These are phyloP conservation scores for Epinephelus cyanopodus DNA, from an alignment of 2,113 vertebrate species.

Conservation along the genomic window DNA sequence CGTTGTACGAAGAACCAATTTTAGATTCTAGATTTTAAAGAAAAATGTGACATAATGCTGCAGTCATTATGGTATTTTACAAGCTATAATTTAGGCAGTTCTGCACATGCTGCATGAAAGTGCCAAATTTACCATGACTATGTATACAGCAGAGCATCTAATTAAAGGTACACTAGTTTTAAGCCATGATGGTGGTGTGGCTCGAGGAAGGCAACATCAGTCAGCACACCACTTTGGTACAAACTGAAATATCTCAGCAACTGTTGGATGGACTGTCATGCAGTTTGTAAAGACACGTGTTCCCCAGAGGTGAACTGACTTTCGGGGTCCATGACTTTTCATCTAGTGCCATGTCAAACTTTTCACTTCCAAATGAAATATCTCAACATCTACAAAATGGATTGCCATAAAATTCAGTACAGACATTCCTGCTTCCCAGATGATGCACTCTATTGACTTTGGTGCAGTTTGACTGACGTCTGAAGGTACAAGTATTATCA, in stretches of 20 bases:
- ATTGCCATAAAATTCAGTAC: not conserved
- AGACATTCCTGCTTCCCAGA: not conserved
- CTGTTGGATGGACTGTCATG: too few relatives aligned
- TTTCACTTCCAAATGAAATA: too few relatives aligned
- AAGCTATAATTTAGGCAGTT: not conserved
- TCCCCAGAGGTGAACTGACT: too few relatives aligned
- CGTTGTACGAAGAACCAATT: not conserved
- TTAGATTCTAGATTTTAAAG: not conserved
- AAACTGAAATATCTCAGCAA: not conserved
- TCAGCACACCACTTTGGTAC: not conserved
- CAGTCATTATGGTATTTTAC: not conserved
- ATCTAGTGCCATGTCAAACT: too few relatives aligned
- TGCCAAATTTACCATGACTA: not conserved
- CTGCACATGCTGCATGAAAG: not conserved
- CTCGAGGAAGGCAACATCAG: not conserved
- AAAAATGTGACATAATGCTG: not conserved
- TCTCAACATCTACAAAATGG: too few relatives aligned
- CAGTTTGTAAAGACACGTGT: too few relatives aligned
- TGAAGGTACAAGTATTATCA: not conserved
- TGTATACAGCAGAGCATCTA: not conserved
- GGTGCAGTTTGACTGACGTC: not conserved
- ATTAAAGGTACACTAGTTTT: not conserved
- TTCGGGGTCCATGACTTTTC: too few relatives aligned
- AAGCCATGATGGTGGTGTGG: not conserved
- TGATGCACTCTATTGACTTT: not conserved